Percentiles rank a stretch among this genome's conserved stretches.
These are phyloP conservation scores for Carlito syrichta DNA, from an alignment of 2,113 vertebrate genomes.

Conservation along the genomic window DNA sequence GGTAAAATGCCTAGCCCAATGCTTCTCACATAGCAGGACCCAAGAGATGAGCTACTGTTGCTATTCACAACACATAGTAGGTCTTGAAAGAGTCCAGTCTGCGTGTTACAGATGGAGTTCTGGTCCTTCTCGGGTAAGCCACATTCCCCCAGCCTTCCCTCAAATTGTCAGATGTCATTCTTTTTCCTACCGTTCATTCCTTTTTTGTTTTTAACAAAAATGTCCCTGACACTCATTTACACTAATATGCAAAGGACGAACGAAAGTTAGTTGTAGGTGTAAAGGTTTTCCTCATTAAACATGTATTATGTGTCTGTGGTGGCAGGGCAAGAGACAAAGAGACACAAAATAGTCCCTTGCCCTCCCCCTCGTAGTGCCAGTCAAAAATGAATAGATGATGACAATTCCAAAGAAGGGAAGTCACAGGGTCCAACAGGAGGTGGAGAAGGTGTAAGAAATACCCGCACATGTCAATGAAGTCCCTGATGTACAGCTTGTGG, in stretches of 20 bases:
- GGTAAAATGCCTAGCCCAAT: fast-evolving
- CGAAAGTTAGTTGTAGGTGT: not conserved
- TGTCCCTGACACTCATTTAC: not conserved
- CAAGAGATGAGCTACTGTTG: fast-evolving
- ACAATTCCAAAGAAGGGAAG: no score
- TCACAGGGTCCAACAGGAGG: no score
- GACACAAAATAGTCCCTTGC: not conserved
- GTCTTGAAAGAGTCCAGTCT: not conserved
- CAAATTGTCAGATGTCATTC: not conserved
- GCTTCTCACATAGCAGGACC: not conserved
- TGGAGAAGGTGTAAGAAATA: not conserved
- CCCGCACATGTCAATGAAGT: fast-evolving
- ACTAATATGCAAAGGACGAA: not conserved
- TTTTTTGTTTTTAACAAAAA: not conserved
- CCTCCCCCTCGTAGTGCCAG: not conserved
- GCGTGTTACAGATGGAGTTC: fast-evolving
- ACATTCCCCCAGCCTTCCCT: no score
- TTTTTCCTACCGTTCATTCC: not conserved
- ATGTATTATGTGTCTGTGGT: not conserved
- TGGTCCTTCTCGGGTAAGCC: not conserved
- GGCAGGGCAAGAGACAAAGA: not conserved
- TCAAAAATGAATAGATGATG: not conserved
- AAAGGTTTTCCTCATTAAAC: not conserved
- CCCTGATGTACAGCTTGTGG: not conserved
- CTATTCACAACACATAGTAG: not conserved